Conservation (phyloP, 2,888 invertebrate genomes). For the Lasioglossum zephyrum region DNA sequence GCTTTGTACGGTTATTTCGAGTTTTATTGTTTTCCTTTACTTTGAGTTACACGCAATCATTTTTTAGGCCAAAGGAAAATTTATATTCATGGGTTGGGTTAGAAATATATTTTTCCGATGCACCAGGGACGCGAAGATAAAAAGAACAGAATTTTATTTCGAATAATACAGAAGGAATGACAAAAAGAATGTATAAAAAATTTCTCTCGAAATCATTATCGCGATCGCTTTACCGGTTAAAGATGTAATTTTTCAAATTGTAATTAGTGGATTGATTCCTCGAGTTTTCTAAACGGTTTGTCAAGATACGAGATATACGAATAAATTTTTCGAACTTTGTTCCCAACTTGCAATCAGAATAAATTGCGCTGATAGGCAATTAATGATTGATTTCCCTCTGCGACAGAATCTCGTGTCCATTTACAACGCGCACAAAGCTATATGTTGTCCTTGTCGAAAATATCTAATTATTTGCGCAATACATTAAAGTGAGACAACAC, state of each 20-base stretch:
- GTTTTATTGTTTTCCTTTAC: neutral
- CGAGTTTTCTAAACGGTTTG: neutral
- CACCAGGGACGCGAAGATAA: neutral
- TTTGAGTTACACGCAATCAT: neutral
- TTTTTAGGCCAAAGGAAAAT: neutral
- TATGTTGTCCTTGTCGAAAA: constrained; percentile 16
- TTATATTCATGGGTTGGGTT: neutral
- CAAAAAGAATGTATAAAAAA: too few relatives aligned
- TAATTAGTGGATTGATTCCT: neutral
- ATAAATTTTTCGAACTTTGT: neutral
- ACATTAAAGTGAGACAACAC: constrained; percentile 6
- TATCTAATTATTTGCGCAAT: constrained; percentile 25
- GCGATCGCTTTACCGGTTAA: neutral
- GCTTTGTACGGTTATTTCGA: neutral
- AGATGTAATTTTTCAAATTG: neutral
- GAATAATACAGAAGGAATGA: too few relatives aligned
- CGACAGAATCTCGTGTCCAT: neutral
- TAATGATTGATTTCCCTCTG: constrained; percentile 27
- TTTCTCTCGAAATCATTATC: too few relatives aligned
- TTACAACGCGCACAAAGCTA: constrained; percentile 22
- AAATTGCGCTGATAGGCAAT: neutral
- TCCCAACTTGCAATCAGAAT: neutral
- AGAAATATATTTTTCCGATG: neutral
- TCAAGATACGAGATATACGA: neutral
- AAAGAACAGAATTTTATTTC: too few relatives aligned